A percentile compares a stretch with the other conserved stretches of the same genome.
These are phyloP conservation scores for Anhinga anhinga DNA, from an alignment of 2,113 vertebrate genomes.

Conservation along the genomic window DNA sequence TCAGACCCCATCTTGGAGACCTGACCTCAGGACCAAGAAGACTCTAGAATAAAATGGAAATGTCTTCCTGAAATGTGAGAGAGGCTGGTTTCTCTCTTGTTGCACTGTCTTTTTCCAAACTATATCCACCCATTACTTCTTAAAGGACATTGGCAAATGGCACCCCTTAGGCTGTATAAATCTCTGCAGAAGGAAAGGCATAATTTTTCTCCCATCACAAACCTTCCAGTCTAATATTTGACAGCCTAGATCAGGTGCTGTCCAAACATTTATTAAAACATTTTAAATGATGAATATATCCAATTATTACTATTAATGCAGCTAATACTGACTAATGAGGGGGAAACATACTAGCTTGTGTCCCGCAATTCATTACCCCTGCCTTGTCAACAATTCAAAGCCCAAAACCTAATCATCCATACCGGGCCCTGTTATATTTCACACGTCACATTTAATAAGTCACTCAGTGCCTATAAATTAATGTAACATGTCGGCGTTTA, in stretches of 20 bases:
- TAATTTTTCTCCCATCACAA: slow-evolving; percentile 79
- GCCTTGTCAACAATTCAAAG: slow-evolving; percentile 88
- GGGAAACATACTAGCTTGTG: slow-evolving; percentile 77
- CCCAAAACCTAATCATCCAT: slow-evolving; percentile 86
- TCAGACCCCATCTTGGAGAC: not conserved
- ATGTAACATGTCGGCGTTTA: slow-evolving; percentile 86
- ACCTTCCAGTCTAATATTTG: slow-evolving; percentile 76
- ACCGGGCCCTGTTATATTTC: slow-evolving; percentile 82
- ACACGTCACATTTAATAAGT: slow-evolving; percentile 90
- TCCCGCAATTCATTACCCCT: slow-evolving; percentile 86
- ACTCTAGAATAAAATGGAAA: not conserved
- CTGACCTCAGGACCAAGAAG: not conserved
- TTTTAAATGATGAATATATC: slow-evolving; percentile 89
- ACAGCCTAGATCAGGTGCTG: slow-evolving; percentile 83
- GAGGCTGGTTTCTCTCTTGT: not conserved
- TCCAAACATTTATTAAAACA: slow-evolving; percentile 91
- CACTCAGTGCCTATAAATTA: slow-evolving; percentile 88
- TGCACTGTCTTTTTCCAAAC: not conserved
- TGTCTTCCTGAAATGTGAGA: not conserved
- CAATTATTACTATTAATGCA: slow-evolving; percentile 90
- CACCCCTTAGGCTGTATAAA: slow-evolving; percentile 69
- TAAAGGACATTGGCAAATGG: slow-evolving; percentile 54
- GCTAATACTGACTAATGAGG: slow-evolving; percentile 90
- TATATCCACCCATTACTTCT: slow-evolving; percentile 8
- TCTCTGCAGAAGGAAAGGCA: slow-evolving; percentile 69